These are phyloP conservation scores for Channa maculata DNA, from an alignment of 2,113 vertebrate species.

Conservation along the genomic window DNA sequence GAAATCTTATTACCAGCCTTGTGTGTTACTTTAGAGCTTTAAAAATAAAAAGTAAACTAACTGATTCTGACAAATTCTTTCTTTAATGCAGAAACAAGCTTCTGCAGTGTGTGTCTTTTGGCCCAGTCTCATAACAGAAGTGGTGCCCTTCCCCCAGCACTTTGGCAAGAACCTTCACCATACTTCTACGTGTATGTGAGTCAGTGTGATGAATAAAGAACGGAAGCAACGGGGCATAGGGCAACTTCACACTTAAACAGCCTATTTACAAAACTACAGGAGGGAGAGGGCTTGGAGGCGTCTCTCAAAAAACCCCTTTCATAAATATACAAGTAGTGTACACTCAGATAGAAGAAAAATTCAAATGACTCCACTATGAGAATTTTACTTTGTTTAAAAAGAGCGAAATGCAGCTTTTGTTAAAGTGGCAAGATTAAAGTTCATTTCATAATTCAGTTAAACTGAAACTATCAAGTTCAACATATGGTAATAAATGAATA, in stretches of 20 bases:
- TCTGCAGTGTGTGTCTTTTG: slow-evolving; percentile 16
- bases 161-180: slow-evolving; percentile 58
- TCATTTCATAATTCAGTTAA: slow-evolving; percentile 7
- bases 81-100: slow-evolving; percentile 26
- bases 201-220: slow-evolving; percentile 72
- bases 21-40: too few relatives aligned
- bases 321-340: slow-evolving; percentile 30
- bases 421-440: neutral
- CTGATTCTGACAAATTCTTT: neutral
- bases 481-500: slow-evolving; percentile 8
- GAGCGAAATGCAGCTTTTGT: neutral
- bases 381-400: slow-evolving; percentile 4
- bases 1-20: too few relatives aligned
- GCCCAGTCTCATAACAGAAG: slow-evolving; percentile 31
- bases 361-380: neutral
- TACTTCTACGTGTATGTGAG: slow-evolving; percentile 56
- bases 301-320: slow-evolving; percentile 43
- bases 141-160: slow-evolving; percentile 54
- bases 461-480: slow-evolving; percentile 7
- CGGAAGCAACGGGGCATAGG: slow-evolving; percentile 70
- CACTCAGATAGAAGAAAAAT: slow-evolving; percentile 20
- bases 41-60: too few relatives aligned
- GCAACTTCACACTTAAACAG: slow-evolving; percentile 77
- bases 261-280: slow-evolving; percentile 67
- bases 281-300: slow-evolving; percentile 31